These are phyloP conservation scores for Bos taurus DNA, from an alignment of 2,113 vertebrate species.

Conservation along the genomic window DNA sequence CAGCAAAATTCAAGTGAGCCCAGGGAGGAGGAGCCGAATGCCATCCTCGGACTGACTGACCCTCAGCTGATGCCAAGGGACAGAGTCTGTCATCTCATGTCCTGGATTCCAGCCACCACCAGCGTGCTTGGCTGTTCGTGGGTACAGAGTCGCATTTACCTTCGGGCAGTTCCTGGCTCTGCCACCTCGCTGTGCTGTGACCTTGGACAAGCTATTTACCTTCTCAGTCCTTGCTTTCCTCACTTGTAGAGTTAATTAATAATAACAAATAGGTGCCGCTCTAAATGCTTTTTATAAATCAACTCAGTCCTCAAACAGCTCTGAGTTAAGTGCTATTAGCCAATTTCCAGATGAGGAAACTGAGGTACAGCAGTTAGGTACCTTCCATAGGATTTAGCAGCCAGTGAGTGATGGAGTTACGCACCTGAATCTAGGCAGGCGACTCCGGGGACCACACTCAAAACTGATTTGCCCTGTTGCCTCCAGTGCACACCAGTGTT, in stretches of 20 bases:
- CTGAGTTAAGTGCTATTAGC: neutral
- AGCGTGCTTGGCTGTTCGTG: neutral
- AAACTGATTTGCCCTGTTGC: neutral
- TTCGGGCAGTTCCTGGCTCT: neutral
- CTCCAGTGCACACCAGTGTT: neutral
- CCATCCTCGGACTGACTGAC: neutral
- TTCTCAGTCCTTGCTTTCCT: constrained; percentile 21
- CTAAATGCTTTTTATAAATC: neutral
- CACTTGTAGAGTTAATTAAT: constrained; percentile 7
- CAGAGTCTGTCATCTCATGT: neutral
- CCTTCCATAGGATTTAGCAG: neutral
- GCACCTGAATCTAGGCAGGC: neutral
- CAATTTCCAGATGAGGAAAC: neutral
- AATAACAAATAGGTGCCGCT: neutral
- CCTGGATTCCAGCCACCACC: neutral
- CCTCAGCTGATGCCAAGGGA: neutral
- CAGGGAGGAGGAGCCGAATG: neutral
- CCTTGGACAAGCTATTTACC: neutral
- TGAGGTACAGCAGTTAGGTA: neutral
- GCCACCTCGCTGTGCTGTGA: neutral
- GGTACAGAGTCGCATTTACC: neutral
- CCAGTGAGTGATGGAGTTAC: neutral
- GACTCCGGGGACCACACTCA: neutral
- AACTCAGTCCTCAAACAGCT: neutral
- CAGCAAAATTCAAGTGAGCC: neutral